Conservation (phyloP, 2,888 invertebrate species). For the Dasypolia templi region DNA sequence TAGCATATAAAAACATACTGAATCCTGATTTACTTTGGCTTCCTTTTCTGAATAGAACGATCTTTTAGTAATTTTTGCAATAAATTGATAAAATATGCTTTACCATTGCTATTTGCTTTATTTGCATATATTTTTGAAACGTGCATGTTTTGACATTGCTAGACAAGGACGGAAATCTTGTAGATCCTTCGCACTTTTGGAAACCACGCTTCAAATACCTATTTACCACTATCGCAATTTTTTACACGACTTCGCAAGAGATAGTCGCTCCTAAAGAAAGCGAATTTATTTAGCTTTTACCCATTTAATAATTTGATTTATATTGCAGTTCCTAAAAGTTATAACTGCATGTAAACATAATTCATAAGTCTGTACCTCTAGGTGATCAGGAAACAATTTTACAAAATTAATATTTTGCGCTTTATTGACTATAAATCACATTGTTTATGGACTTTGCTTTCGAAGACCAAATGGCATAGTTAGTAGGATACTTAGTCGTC, state of each 20-base stretch:
- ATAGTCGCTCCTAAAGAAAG: background rate
- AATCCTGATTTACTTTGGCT: background rate
- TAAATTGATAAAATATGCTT: background rate
- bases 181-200: background rate
- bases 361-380: slow-evolving; percentile 33
- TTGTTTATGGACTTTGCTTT: slow-evolving; percentile 35
- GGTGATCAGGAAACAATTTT: slow-evolving; percentile 43
- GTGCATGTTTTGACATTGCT: background rate
- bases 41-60: background rate
- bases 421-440: slow-evolving; percentile 53
- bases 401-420: slow-evolving; percentile 56
- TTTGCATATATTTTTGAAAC: background rate
- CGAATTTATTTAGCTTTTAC: background rate
- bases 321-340: background rate
- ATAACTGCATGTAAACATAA: slow-evolving; percentile 35
- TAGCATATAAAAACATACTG: too few relatives aligned
- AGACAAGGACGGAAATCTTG: background rate
- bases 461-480: slow-evolving; percentile 7
- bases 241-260: background rate
- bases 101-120: background rate
- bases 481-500: slow-evolving; percentile 13
- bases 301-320: background rate
- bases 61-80: background rate
- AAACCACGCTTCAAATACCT: background rate
- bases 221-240: background rate